phyloP scores from a whole-genome alignment of 2,797 vertebrate genomes.

The Sebastes steindachneri region DNA sequence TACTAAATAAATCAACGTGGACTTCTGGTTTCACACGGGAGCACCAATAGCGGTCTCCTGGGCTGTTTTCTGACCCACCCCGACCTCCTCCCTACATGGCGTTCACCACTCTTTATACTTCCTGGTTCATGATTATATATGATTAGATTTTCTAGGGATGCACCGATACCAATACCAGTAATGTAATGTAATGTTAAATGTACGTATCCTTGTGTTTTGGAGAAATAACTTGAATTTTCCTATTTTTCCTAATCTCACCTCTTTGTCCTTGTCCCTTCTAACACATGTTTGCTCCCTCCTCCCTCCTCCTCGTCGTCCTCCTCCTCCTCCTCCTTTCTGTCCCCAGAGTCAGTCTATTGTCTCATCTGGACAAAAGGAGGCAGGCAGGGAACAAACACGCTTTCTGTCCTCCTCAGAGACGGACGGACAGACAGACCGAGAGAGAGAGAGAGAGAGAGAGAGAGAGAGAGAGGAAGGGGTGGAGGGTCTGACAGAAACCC shows the following conservation, averaged over 20 bases:
- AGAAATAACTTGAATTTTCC: not conserved
- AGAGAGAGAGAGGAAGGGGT: not conserved
- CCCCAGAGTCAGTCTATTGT: constrained; percentile 39
- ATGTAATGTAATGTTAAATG: no score
- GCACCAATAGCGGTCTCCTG: no score
- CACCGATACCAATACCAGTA: no score
- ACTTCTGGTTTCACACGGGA: no score
- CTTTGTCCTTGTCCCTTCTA: not conserved
- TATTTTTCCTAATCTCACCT: not conserved
- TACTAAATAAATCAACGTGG: no score
- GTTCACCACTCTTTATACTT: not conserved
- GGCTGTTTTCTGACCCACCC: no score
- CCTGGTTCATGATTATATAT: no score
- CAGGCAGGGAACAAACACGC: constrained; percentile 41
- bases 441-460: not conserved
- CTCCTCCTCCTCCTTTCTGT: not conserved
- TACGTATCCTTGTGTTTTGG: not conserved
- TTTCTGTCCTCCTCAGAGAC: constrained; percentile 27
- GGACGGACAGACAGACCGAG: not conserved
- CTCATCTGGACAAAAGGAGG: constrained; percentile 48
- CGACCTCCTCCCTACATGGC: no score
- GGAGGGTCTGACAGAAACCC: not conserved
- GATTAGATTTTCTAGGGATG: no score
- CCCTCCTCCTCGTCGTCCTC: not conserved
- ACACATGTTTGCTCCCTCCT: not conserved